A percentile compares a stretch with the other conserved stretches of the same genome.
phyloP scores from a whole-genome alignment of 2,113 vertebrate genomes.

The Phyllostomus hastatus region DNA sequence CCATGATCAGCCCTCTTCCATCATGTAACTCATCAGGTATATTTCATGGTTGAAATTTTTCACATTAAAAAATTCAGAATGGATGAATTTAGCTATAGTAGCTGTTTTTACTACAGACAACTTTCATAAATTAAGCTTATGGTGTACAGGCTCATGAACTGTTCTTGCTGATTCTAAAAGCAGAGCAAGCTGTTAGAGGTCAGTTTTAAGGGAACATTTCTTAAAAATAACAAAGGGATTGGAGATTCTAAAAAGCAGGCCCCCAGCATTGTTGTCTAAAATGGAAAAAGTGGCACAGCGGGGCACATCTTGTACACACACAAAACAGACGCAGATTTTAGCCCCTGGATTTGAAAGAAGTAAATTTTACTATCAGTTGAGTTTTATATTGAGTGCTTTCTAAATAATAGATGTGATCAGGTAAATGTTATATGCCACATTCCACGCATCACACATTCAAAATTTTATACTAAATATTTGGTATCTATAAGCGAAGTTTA shows the following conservation, averaged over 20 bases:
- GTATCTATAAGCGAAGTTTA: background rate
- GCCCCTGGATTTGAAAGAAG: background rate
- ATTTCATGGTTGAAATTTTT: background rate
- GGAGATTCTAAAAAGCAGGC: background rate
- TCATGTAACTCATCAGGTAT: background rate
- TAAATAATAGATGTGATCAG: background rate
- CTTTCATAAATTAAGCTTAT: background rate
- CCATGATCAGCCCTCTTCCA: background rate
- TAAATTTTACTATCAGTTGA: background rate
- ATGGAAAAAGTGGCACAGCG: background rate
- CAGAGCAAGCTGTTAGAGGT: background rate
- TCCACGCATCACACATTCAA: background rate
- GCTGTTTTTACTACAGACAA: background rate
- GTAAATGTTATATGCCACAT: background rate
- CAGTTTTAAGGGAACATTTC: background rate
- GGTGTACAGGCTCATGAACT: background rate
- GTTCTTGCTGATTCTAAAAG: background rate
- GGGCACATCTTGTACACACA: background rate
- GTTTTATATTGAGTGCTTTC: conserved; percentile 6
- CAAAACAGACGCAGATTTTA: background rate
- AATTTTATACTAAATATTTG: background rate
- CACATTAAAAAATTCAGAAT: background rate
- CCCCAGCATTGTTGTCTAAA: background rate
- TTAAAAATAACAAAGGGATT: background rate
- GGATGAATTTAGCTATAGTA: background rate